phyloP scores from a whole-genome alignment of 2,797 vertebrate genomes.

The Tympanoctomys barrerae region DNA sequence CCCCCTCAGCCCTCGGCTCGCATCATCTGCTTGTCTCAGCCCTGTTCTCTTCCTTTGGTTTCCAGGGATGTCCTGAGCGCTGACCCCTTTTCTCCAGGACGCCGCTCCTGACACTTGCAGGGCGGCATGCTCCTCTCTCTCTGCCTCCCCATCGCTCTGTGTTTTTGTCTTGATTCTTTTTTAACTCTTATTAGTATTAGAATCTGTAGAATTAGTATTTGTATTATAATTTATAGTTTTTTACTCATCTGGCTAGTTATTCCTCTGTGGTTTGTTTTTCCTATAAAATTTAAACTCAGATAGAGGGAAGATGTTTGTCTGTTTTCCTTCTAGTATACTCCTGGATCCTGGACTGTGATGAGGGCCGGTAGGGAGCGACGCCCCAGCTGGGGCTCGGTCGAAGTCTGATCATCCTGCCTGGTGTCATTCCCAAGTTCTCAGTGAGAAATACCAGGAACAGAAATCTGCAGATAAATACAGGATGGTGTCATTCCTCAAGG shows the following conservation, averaged over 20 bases:
- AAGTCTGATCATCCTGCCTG: background rate
- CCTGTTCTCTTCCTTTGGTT: too few species aligned
- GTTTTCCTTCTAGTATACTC: background rate
- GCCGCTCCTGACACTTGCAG: too few species aligned
- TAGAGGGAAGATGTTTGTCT: background rate
- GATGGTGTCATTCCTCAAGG: background rate
- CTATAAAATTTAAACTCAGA: background rate
- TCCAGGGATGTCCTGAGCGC: too few species aligned
- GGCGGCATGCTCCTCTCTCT: too few species aligned
- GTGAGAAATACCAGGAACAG: background rate
- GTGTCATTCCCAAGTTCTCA: background rate
- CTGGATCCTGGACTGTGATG: background rate
- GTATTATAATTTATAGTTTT: background rate
- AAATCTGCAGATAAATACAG: background rate
- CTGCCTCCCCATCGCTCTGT: rapidly evolving
- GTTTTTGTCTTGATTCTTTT: background rate
- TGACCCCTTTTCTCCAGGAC: too few species aligned
- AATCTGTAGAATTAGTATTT: too few species aligned
- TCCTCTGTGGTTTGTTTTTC: background rate
- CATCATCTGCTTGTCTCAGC: too few species aligned
- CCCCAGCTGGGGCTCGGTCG: too few species aligned
- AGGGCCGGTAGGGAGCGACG: rapidly evolving
- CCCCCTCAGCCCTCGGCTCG: too few species aligned
- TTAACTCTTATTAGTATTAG: background rate
- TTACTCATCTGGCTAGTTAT: background rate